These are phyloP conservation scores for Ormyrus thymus DNA, from an alignment of 2,888 invertebrate genomes.

Conservation along the genomic window DNA sequence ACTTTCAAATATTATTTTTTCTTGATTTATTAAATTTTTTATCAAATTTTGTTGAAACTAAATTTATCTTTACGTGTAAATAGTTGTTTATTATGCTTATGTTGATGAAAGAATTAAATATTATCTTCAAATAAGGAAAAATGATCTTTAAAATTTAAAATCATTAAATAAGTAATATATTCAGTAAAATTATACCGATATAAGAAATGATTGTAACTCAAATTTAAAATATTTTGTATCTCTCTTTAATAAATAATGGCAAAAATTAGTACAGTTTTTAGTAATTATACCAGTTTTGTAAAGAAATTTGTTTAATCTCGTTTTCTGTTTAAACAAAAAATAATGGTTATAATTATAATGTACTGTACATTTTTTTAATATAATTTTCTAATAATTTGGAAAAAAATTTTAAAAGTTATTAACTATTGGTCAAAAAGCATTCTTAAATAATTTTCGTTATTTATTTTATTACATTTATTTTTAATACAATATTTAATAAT, in stretches of 20 bases:
- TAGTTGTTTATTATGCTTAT: not conserved
- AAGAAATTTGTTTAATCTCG: not conserved
- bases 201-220: not conserved
- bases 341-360: too few relatives aligned
- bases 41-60: constrained; percentile 2
- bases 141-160: too few relatives aligned
- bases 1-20: not conserved
- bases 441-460: constrained; percentile 51
- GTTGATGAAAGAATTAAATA: too few relatives aligned
- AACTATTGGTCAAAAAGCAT: too few relatives aligned
- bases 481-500: constrained; percentile 65
- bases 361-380: too few relatives aligned
- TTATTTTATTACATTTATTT: constrained; percentile 64
- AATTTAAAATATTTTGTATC: constrained; percentile 16
- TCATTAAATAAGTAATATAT: too few relatives aligned
- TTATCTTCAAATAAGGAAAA: too few relatives aligned
- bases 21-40: not conserved
- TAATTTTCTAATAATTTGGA: too few relatives aligned
- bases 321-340: constrained; percentile 2
- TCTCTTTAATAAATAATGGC: constrained; percentile 12
- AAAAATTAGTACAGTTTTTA: not conserved
- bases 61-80: not conserved
- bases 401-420: too few relatives aligned
- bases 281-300: not conserved
- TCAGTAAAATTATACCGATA: too few relatives aligned